Evolutionary conservation across 1,140 invertebrate genomes (phyloP), one percentile per base, ranked within the genome.

Genomic region (Stenopsyche tienmushanensis): DNA sequence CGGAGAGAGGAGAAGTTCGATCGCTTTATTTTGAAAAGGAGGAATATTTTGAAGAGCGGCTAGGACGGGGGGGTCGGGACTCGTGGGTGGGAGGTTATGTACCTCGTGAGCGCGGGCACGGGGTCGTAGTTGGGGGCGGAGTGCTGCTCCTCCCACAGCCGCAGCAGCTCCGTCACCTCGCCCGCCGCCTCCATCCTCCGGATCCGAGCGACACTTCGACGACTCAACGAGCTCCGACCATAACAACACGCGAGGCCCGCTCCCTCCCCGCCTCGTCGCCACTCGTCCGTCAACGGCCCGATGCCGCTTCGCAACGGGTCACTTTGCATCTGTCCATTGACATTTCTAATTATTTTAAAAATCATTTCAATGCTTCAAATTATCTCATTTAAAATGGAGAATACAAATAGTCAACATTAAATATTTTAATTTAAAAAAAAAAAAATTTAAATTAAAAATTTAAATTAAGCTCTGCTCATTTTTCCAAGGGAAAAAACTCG

Each of bases 81-180:
- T 5, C 3, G 18, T 50, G 9, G 1, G 24, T 53, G n/a, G 25
- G 2, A 53, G 52, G 52, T 55, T 55, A 55, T 55, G 52, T 55
- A 86, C 85, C 83, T 82, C 13, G 80, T 83, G 62, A 86, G 75
- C 20, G 83, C 85, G 15, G 86, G 86, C 69, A 88, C 83, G 3
- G 89, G 89, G 77, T 91, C 87, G 76, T 89, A 90, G 60, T 79
- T 84, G 1, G 84, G 72, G 17, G 81, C 76, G 21, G 72, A 70
- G 67, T 89, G 84, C 71, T 90, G 86, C 58, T 90, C 88, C 72
- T 91, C 89, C 89, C 89, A 91, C 75, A 84, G 83, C 71, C 82
- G 80, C 58, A 91, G 79, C 66, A 89, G 80, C 66, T 85, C 83
- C 18, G 83, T 83, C 26, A 90, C 85, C 72, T 90, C 88, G 42